Conservation (phyloP, 2,797 vertebrate genomes). For the Mormyrus proboscirostris region DNA sequence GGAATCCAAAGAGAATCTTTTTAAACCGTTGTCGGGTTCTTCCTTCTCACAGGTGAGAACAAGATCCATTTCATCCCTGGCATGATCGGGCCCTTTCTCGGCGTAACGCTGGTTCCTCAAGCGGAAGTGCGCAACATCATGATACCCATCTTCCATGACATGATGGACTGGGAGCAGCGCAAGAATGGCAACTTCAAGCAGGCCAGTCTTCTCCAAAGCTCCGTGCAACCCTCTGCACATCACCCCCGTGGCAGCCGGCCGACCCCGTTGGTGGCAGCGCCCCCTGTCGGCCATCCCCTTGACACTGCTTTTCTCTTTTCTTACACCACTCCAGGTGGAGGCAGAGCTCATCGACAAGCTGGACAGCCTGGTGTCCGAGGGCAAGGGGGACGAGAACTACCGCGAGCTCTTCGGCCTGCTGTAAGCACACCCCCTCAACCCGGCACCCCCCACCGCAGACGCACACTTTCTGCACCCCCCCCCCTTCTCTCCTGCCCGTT, state of each 20-base stretch:
- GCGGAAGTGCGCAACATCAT: slow-evolving; percentile 93
- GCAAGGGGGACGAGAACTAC: slow-evolving; percentile 97
- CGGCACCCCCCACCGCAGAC: neutral
- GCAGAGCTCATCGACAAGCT: slow-evolving; percentile 96
- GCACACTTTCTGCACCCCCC: neutral
- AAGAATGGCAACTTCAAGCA: slow-evolving; percentile 99
- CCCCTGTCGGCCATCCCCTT: neutral
- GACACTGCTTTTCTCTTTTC: neutral
- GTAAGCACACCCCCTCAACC: slow-evolving; percentile 61
- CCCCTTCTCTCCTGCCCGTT: neutral
- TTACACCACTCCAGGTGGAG: slow-evolving; percentile 74
- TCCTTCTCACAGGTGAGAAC: slow-evolving; percentile 77
- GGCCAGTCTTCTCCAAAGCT: slow-evolving; percentile 51
- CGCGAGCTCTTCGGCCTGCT: slow-evolving; percentile 94
- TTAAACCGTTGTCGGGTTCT: neutral
- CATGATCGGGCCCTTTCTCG: slow-evolving; percentile 97
- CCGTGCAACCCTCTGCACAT: neutral
- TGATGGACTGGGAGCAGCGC: slow-evolving; percentile 99
- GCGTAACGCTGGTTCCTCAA: slow-evolving; percentile 92
- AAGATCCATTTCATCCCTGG: slow-evolving; percentile 98
- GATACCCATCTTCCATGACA: slow-evolving; percentile 99
- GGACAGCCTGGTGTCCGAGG: slow-evolving; percentile 96
- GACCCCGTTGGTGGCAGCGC: neutral
- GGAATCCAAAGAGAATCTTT: neutral
- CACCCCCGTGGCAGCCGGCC: neutral